Conservation (phyloP, 2,888 invertebrate genomes). For the Drosophila birchii region DNA sequence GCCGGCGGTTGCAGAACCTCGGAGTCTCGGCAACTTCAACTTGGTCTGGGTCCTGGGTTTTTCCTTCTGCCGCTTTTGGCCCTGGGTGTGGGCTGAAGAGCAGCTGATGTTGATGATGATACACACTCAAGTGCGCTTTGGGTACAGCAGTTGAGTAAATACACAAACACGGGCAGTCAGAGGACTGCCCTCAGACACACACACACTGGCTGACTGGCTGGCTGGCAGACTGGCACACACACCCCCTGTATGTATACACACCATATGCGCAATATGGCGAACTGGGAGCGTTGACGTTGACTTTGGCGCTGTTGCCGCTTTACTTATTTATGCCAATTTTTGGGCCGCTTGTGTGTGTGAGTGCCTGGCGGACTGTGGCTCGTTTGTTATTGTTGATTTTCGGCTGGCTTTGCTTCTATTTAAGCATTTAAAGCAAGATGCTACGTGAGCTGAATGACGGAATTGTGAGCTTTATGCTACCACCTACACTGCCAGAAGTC, state of each 20-base stretch:
- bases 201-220: slow-evolving; percentile 10
- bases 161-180: slow-evolving; percentile 46
- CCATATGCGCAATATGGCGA: slow-evolving; percentile 71
- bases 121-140: slow-evolving; percentile 80
- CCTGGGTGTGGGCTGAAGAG: slow-evolving; percentile 68
- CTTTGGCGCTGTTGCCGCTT: slow-evolving; percentile 54
- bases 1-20: slow-evolving; percentile 46
- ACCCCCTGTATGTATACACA: slow-evolving; percentile 12
- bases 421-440: slow-evolving; percentile 74
- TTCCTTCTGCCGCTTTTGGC: slow-evolving; percentile 4
- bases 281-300: slow-evolving; percentile 46
- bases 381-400: slow-evolving; percentile 63
- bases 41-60: slow-evolving; percentile 30
- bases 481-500: slow-evolving; percentile 26
- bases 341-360: slow-evolving; percentile 26
- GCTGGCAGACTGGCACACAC: slow-evolving; percentile 1
- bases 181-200: slow-evolving; percentile 16
- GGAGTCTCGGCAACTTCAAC: slow-evolving; percentile 55
- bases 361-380: slow-evolving; percentile 37
- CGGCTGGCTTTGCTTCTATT: slow-evolving; percentile 65
- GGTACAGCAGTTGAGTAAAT: slow-evolving; percentile 76
- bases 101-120: slow-evolving; percentile 81
- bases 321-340: slow-evolving; percentile 79
- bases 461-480: not conserved
- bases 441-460: slow-evolving; percentile 68